Percentiles rank a stretch among this genome's conserved stretches.
Conservation (phyloP, 1,140 invertebrate genomes). For the Nomia melanderi region DNA sequence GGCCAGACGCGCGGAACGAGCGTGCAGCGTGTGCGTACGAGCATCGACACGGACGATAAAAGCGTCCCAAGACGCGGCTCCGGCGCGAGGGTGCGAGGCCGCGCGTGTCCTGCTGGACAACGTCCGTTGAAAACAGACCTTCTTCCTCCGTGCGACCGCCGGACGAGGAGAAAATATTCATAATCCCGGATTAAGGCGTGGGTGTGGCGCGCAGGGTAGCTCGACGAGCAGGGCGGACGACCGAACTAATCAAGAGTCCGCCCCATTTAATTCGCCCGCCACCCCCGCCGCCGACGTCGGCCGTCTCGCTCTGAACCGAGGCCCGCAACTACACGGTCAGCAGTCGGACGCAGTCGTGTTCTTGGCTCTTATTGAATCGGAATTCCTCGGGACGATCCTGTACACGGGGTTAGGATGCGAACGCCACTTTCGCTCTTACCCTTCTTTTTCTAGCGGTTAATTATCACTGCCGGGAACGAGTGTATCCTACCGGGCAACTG, state of each 20-base stretch:
- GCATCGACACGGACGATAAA: background rate
- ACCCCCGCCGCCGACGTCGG: slow-evolving; percentile 34
- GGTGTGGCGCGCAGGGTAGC: slow-evolving; percentile 45
- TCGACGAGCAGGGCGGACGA: slow-evolving; percentile 52
- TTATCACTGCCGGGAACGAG: no score
- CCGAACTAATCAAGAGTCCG: slow-evolving; percentile 72
- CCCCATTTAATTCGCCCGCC: slow-evolving; percentile 73
- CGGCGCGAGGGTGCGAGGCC: background rate
- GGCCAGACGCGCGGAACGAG: background rate
- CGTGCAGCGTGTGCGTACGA: background rate
- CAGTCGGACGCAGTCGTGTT: slow-evolving; percentile 31
- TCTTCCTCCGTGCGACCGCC: background rate
- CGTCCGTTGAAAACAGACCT: slow-evolving; percentile 6
- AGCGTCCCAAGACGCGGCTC: slow-evolving; percentile 32
- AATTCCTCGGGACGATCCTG: background rate
- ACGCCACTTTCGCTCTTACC: no score
- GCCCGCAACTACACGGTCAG: slow-evolving; percentile 16
- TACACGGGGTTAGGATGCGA: slow-evolving; percentile 9
- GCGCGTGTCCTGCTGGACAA: no score
- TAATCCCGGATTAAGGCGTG: slow-evolving; percentile 72
- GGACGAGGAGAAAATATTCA: slow-evolving; percentile 72
- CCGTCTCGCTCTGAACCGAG: slow-evolving; percentile 23
- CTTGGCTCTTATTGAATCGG: slow-evolving; percentile 43
- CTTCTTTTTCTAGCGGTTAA: no score
- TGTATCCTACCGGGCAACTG: no score